Evolutionary conservation across 2,888 invertebrate genomes (phyloP), one percentile per base, ranked within the genome.

Genomic region (Calephelis perditalis): DNA sequence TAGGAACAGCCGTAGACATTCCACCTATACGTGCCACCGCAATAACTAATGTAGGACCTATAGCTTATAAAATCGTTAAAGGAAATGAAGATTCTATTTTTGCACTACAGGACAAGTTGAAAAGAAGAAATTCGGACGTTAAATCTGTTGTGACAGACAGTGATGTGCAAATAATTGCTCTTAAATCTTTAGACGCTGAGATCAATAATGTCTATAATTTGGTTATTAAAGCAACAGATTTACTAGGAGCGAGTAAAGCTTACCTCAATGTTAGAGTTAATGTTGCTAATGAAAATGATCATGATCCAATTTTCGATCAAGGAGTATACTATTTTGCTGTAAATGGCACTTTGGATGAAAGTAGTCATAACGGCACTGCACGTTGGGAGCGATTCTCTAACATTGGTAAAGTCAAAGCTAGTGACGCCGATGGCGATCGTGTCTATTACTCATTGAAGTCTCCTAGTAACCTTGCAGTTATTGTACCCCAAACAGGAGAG

Each of bases 401-500:
- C 44, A 93, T 98, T 65, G 98, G 97, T 1, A 94, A 93, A 75
- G 96, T 98, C 11, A 93, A 94, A 66, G 98, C 98, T 0, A 93
- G 92, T 60, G 98, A 98, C 80, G 95, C 95, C 0, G 98, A 98
- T 80, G 97, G 96, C n/a, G 97, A 98, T 81, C 94, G 94, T 71
- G 93, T 98, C n/a, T 96, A 96, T 58, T 99, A 98, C 80, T 94
- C 95, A 60, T 86, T 98, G 60, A 92, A 94, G 61, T 93, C 95
- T 4, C 96, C 96, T 10, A 96, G 95, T 67, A 96, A 96, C 75
- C 91, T 96, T 69, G 94, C 97, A 52, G 96, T 97, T 11, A 96
- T 98, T 68, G 96, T 98, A 4, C 98, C 98, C 0, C 97, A 97
- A 85, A 97, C 97, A 0, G 98, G 98, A 0, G 96, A 97, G 77